Conservation (phyloP, 2,113 vertebrate genomes). For the Sporophila hypoxantha region DNA sequence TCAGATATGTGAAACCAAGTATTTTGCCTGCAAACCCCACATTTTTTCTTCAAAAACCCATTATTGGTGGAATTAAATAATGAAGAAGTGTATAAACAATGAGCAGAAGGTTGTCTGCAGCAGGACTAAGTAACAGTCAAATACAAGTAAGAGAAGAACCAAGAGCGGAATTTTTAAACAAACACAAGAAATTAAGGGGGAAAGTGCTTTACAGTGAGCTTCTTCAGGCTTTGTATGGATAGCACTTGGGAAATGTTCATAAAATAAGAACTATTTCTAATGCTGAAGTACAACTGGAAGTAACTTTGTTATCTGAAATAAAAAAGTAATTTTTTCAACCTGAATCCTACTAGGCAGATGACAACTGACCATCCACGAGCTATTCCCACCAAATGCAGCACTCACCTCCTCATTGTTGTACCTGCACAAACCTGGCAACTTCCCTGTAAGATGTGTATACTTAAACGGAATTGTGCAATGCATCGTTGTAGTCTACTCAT, state of each 20-base stretch:
- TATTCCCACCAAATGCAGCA: background rate
- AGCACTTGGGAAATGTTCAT: background rate
- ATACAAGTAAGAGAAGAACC: background rate
- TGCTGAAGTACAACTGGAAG: background rate
- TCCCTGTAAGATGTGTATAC: fast-evolving
- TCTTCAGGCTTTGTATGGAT: background rate
- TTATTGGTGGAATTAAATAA: background rate
- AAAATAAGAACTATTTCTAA: background rate
- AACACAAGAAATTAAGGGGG: background rate
- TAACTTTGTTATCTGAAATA: background rate
- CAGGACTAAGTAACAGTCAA: background rate
- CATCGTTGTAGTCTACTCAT: background rate
- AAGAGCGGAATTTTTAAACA: background rate
- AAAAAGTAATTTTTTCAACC: background rate
- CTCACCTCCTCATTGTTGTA: background rate
- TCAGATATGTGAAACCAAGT: background rate
- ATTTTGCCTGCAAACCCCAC: background rate
- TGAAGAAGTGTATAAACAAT: background rate
- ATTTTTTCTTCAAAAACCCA: background rate
- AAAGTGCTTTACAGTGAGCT: background rate
- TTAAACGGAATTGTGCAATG: background rate
- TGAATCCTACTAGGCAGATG: background rate
- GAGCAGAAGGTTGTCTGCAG: background rate
- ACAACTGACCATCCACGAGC: background rate
- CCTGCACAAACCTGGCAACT: background rate